A percentile compares a stretch with the other conserved stretches of the same genome.
Conservation (phyloP, 2,797 vertebrate genomes). For the Eupleurogrammus muticus region DNA sequence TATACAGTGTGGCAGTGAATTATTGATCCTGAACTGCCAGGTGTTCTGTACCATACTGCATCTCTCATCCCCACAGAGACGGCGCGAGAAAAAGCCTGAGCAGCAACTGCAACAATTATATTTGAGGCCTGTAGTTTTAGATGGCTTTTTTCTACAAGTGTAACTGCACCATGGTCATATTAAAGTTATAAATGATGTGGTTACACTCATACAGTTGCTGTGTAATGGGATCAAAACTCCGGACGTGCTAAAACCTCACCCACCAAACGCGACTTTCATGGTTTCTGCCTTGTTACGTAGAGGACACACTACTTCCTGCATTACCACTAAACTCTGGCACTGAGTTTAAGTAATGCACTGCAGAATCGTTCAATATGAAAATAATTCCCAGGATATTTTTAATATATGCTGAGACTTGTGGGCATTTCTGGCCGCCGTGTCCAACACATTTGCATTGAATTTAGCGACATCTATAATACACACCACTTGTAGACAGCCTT, state of each 20-base stretch:
- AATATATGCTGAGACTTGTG: neutral
- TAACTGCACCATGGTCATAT: neutral
- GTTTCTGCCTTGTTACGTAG: neutral
- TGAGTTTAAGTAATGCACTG: neutral
- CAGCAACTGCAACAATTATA: constrained; percentile 12
- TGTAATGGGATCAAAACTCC: neutral
- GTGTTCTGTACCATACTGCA: constrained; percentile 41
- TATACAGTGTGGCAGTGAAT: constrained; percentile 54
- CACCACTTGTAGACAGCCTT: neutral
- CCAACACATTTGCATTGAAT: neutral
- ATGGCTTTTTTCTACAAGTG: neutral
- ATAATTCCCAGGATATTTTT: neutral
- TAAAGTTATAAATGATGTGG: neutral
- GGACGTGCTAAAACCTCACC: neutral
- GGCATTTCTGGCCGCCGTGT: neutral
- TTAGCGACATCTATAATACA: neutral
- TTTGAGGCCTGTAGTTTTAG: neutral
- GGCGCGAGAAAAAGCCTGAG: constrained; percentile 19
- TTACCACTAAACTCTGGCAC: neutral
- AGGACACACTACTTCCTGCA: neutral
- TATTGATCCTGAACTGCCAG: constrained; percentile 69
- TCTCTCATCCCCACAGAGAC: constrained; percentile 44
- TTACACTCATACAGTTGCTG: neutral
- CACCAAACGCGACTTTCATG: neutral
- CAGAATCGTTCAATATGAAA: neutral